Conservation (phyloP, 2,888 invertebrate genomes). For the Cryptus armator region DNA sequence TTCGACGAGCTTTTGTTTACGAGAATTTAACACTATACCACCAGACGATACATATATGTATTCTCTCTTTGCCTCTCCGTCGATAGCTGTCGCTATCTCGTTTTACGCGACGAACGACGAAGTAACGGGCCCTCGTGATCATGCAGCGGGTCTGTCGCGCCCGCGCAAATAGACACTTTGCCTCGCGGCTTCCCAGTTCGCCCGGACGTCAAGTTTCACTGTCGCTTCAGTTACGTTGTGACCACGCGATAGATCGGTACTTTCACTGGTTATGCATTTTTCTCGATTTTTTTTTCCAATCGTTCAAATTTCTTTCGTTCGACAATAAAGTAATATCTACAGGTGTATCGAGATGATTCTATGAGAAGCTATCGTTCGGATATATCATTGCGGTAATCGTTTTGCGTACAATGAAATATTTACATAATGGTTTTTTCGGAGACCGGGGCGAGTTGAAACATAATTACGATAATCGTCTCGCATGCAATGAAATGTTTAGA, state of each 20-base stretch:
- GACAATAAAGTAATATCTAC: neutral
- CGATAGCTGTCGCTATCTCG: neutral
- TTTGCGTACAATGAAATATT: neutral
- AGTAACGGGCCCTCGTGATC: slow-evolving; percentile 48
- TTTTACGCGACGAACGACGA: slow-evolving; percentile 25
- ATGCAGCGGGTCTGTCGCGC: slow-evolving; percentile 50
- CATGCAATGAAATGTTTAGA: no score
- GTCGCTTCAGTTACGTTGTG: slow-evolving; percentile 64
- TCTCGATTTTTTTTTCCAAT: slow-evolving; percentile 13
- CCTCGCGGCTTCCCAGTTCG: slow-evolving; percentile 22
- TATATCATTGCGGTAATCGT: slow-evolving; percentile 31
- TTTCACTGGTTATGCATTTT: slow-evolving; percentile 35
- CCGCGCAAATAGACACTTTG: slow-evolving; percentile 62
- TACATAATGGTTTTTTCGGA: neutral
- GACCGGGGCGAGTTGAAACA: no score
- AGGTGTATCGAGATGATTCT: neutral
- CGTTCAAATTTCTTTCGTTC: neutral
- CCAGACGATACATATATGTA: neutral
- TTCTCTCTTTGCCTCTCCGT: neutral
- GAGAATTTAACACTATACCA: neutral
- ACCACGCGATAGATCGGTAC: slow-evolving; percentile 65
- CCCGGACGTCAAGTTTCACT: slow-evolving; percentile 56
- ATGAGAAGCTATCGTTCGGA: slow-evolving; percentile 1
- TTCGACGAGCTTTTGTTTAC: slow-evolving; percentile 26
- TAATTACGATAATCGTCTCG: no score